Conservation (phyloP, 2,113 vertebrate species). For the Boleophthalmus pectinirostris region DNA sequence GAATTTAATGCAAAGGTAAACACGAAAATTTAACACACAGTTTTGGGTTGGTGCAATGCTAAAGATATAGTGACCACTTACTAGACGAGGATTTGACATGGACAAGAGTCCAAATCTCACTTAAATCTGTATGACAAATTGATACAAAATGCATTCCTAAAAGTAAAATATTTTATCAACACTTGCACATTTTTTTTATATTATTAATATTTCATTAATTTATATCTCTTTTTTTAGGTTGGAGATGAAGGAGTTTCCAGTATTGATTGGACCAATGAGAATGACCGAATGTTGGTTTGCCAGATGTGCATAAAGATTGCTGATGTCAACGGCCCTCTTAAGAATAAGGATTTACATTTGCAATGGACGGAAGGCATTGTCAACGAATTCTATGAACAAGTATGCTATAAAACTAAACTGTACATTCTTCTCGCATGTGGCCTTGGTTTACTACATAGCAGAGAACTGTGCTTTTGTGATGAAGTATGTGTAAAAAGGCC, state of each 20-base stretch:
- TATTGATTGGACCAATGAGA: slow-evolving; percentile 97
- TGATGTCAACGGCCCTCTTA: slow-evolving; percentile 95
- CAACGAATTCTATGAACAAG: slow-evolving; percentile 98
- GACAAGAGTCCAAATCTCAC: no score
- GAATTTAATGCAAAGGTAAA: slow-evolving; percentile 96
- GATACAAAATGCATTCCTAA: no score
- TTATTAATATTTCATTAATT: neutral
- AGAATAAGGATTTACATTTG: slow-evolving; percentile 92
- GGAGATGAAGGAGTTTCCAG: slow-evolving; percentile 88
- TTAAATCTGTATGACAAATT: no score
- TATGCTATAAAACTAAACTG: slow-evolving; percentile 42
- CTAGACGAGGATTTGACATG: no score
- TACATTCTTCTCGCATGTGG: neutral
- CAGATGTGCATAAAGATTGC: slow-evolving; percentile 99
- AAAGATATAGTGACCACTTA: neutral
- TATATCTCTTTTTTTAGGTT: slow-evolving; percentile 76
- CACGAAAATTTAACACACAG: neutral
- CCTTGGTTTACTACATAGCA: neutral
- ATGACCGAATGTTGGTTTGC: slow-evolving; percentile 93
- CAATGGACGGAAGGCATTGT: slow-evolving; percentile 98
- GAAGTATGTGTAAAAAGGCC: neutral
- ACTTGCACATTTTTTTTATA: neutral
- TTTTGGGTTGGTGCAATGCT: neutral
- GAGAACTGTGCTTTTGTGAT: neutral
- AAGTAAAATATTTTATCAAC: neutral